Conservation (phyloP, 2,113 vertebrate species). For the Psittacula cyanocephala region DNA sequence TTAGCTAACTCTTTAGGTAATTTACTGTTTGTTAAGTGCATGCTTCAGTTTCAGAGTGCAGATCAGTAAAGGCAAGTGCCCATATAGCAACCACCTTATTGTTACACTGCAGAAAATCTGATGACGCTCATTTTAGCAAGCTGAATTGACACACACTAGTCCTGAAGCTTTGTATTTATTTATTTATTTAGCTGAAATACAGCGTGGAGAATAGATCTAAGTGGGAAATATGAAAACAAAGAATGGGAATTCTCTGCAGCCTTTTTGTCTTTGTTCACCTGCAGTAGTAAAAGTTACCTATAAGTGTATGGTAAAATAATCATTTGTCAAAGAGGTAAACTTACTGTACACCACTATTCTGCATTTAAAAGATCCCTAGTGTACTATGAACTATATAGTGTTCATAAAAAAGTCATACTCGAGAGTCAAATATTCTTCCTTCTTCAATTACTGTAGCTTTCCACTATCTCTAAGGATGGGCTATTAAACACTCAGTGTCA, state of each 20-base stretch:
- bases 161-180: background rate
- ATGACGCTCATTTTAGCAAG: background rate
- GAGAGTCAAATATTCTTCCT: conserved; percentile 63
- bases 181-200: background rate
- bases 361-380: conserved; percentile 72
- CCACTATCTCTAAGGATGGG: conserved; percentile 39
- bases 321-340: conserved; percentile 73
- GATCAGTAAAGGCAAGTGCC: background rate
- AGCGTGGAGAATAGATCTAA: background rate
- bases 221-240: background rate
- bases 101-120: background rate
- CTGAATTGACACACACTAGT: background rate
- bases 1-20: background rate
- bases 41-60: background rate
- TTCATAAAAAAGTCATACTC: conserved; percentile 69
- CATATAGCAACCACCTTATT: background rate
- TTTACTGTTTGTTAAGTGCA: background rate
- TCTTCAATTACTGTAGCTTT: conserved; percentile 73
- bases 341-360: conserved; percentile 53
- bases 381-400: conserved; percentile 53
- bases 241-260: background rate
- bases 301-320: conserved; percentile 68
- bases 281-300: conserved; percentile 64
- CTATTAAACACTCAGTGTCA: conserved; percentile 65
- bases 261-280: conserved; percentile 60